These are phyloP conservation scores for Erythrocercus mccallii DNA, from an alignment of 2,113 vertebrate species.

Conservation along the genomic window DNA sequence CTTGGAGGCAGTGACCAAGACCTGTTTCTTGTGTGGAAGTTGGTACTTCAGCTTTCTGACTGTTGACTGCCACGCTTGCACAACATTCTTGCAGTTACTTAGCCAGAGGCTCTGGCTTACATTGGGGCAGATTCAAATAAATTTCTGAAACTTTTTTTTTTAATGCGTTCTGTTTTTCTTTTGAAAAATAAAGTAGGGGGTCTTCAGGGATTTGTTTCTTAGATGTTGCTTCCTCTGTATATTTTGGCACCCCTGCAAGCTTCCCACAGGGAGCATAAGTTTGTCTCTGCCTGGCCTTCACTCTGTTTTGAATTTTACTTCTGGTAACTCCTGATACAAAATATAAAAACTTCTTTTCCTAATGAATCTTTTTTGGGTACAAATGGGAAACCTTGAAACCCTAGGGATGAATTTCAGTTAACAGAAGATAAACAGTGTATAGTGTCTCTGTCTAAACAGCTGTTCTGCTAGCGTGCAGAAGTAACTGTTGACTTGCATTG, in stretches of 20 bases:
- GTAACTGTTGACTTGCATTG: background rate
- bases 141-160: background rate
- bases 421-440: background rate
- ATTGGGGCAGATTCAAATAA: background rate
- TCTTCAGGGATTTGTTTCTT: background rate
- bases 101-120: background rate
- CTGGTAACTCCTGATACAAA: background rate
- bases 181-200: background rate
- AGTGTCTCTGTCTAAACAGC: background rate
- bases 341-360: background rate
- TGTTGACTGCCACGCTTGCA: background rate
- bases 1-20: background rate
- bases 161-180: background rate
- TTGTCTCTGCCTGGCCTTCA: background rate
- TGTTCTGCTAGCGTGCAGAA: background rate
- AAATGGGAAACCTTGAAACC: background rate
- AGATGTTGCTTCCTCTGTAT: slow-evolving; percentile 16
- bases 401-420: background rate
- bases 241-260: background rate
- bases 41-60: background rate
- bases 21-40: background rate
- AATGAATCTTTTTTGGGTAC: background rate
- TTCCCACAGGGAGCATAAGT: background rate
- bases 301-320: slow-evolving; percentile 10
- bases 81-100: background rate